Evolutionary conservation across 2,888 invertebrate genomes (phyloP), one percentile per base, ranked within the genome.

Genomic region (Scelioninae gen. 2): DNA sequence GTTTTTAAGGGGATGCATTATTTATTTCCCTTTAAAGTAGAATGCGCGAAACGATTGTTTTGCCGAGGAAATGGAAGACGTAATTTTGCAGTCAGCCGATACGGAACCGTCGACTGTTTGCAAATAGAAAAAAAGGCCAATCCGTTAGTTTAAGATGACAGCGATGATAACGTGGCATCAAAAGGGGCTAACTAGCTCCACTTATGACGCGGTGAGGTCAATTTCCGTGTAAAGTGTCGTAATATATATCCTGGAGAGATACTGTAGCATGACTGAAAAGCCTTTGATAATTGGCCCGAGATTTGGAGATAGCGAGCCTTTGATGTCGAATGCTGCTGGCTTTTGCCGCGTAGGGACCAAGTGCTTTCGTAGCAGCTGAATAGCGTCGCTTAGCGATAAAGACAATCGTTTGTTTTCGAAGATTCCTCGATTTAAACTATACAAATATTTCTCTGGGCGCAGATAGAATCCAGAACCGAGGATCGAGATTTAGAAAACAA

Each of bases 211-310:
- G 28, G 37, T 33, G 19, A 64, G 55, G 64, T 64, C 58, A 57
- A 71, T 71, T 71, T 50, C 19, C 9, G 31, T 9, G n/a, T n/a
- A n/a, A n/a, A n/a, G n/a, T n/a, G n/a, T n/a, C n/a, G n/a, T n/a
- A n/a, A n/a, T n/a, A n/a, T n/a, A n/a, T n/a, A n/a, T n/a, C n/a
- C n/a, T n/a, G n/a, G n/a, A n/a, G n/a, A n/a, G n/a, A n/a, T n/a
- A n/a, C n/a, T n/a, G n/a, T n/a, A n/a, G n/a, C 48, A 48, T 39
- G 61, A 45, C 74, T 78, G 77, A 78, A 80, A 78, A 77, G 65
- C 73, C 57, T 45, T 75, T 67, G 75, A 69, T 80, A 79, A 80
- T 80, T 79, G 78, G 78, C 74, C 77, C 55, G 74, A 78, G 78
- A 79, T 79, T 79, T 53, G 70, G 50, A 76, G 78, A 78, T 78